phyloP scores from a whole-genome alignment of 1,140 invertebrate genomes.

The Campoletis sonorensis region DNA sequence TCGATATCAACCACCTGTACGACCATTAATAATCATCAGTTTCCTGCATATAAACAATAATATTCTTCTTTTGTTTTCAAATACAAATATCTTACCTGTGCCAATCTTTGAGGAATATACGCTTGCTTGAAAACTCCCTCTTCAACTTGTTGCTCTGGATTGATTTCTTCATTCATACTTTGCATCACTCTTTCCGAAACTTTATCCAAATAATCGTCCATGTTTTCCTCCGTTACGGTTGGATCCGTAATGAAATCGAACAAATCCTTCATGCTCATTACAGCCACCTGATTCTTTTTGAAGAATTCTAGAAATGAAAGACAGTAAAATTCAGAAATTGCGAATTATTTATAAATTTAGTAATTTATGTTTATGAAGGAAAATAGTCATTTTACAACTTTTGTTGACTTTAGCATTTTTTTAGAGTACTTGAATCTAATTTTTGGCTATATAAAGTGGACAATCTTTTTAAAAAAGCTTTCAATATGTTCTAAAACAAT shows the following conservation, averaged over 20 bases:
- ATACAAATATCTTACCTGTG: constrained; percentile 81
- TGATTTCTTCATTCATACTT: constrained; percentile 79
- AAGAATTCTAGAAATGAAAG: constrained; percentile 87
- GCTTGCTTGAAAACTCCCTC: constrained; percentile 95
- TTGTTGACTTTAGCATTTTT: too few species aligned
- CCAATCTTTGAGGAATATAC: constrained; percentile 96
- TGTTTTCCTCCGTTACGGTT: constrained; percentile 88
- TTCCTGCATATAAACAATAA: constrained; percentile 1
- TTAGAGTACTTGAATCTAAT: too few species aligned
- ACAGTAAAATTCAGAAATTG: constrained; percentile 26
- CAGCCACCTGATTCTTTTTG: constrained; percentile 90
- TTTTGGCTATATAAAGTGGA: too few species aligned
- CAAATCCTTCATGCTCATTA: constrained; percentile 92
- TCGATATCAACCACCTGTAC: constrained; percentile 91
- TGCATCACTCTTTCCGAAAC: constrained; percentile 82
- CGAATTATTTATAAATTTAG: not conserved
- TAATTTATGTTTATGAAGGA: too few species aligned
- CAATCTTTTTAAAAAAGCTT: too few species aligned
- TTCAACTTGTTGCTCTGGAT: constrained; percentile 85
- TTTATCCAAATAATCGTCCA: constrained; percentile 86
- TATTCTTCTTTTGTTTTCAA: not conserved
- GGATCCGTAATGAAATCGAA: constrained; percentile 98
- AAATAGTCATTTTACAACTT: too few species aligned
- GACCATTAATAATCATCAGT: not conserved
- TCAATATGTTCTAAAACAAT: too few species aligned